These are phyloP conservation scores for Drosophila azteca DNA, from an alignment of 1,140 invertebrate species.

Conservation along the genomic window DNA sequence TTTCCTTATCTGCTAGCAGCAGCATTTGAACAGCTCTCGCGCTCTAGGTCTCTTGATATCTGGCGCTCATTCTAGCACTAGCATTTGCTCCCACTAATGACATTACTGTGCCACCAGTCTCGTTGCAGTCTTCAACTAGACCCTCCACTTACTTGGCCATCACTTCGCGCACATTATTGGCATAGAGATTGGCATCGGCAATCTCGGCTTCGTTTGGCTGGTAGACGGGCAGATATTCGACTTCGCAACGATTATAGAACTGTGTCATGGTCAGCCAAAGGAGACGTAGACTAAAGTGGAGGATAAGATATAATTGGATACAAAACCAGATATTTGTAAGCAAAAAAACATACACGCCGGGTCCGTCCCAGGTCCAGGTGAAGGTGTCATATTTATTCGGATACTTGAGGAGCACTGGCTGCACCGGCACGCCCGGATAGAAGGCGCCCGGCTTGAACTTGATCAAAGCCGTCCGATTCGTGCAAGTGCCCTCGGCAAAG, in stretches of 20 bases:
- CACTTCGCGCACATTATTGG: conserved; percentile 93
- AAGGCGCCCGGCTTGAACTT: conserved; percentile 97
- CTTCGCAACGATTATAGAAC: conserved; percentile 94
- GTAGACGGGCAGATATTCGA: conserved; percentile 97
- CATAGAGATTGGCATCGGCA: conserved; percentile 94
- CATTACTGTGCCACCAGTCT: too few species aligned
- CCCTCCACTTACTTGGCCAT: conserved; percentile 93
- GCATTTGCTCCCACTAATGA: too few species aligned
- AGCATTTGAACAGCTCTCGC: too few species aligned
- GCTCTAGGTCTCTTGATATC: too few species aligned
- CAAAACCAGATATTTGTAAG: neutral
- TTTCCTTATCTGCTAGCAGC: too few species aligned
- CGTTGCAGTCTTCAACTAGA: too few species aligned
- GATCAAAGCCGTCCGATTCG: conserved; percentile 95
- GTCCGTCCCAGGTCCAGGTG: conserved; percentile 99
- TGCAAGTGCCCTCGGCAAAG: conserved; percentile 98
- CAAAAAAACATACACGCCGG: conserved; percentile 91
- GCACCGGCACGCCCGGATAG: conserved; percentile 96
- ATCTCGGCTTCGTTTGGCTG: conserved; percentile 89
- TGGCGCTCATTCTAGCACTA: too few species aligned
- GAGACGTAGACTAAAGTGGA: conserved; percentile 80
- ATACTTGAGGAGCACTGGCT: conserved; percentile 96
- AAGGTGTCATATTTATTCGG: conserved; percentile 96
- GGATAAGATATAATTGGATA: conserved; percentile 6
- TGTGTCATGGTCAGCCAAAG: conserved; percentile 96